Conservation (phyloP, 2,113 vertebrate species). For the Crocuta crocuta region DNA sequence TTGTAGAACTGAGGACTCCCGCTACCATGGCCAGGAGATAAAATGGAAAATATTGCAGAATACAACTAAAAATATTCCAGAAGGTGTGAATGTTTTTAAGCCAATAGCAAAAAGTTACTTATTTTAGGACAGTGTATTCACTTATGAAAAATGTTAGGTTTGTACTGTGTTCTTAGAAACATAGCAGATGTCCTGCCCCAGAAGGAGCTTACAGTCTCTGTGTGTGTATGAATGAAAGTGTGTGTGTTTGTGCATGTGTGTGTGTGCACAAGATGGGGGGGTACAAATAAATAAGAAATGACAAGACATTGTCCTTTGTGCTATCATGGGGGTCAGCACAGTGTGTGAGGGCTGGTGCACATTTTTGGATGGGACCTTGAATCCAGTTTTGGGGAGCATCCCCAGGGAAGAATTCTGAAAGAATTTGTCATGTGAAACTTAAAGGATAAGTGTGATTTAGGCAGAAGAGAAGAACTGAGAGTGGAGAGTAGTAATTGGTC, state of each 20-base stretch:
- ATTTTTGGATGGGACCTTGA: background rate
- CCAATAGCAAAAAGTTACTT: background rate
- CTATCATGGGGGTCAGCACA: background rate
- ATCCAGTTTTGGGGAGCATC: background rate
- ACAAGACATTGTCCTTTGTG: background rate
- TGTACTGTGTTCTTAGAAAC: background rate
- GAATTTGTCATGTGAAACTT: background rate
- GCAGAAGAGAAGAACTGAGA: background rate
- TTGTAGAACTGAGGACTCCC: background rate
- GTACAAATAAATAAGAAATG: background rate
- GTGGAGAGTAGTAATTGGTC: background rate
- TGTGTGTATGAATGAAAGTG: background rate
- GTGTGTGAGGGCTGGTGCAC: background rate
- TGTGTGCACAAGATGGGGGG: accelerated
- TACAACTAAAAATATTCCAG: background rate
- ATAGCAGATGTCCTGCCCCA: background rate
- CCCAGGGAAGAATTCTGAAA: background rate
- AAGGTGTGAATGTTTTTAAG: background rate
- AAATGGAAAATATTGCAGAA: background rate
- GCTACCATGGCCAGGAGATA: background rate
- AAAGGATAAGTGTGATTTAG: background rate
- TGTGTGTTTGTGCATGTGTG: no score
- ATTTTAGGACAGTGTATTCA: background rate
- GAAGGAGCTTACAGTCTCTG: background rate
- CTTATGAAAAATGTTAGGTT: background rate